Evolutionary conservation across 2,113 vertebrate species (phyloP).

Genomic region (Ammodytes marinus): DNA sequence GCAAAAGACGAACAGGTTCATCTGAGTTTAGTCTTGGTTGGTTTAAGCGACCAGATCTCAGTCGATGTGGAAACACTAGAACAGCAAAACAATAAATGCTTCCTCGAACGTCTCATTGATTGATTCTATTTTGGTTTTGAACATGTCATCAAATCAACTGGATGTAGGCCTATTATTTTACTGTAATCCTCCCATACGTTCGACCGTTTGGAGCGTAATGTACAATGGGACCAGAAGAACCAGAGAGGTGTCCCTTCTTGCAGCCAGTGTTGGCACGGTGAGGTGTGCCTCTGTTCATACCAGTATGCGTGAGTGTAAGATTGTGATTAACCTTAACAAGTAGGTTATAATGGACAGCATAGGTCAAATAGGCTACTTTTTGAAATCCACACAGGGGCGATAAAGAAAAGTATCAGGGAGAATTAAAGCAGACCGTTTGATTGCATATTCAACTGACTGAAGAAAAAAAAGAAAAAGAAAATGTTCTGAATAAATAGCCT

Average conservation of each 20-base stretch:
- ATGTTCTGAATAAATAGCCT: neutral
- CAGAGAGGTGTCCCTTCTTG: neutral
- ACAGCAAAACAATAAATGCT: neutral
- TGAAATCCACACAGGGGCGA: neutral
- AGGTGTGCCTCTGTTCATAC: neutral
- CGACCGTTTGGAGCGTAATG: neutral
- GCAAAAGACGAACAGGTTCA: neutral
- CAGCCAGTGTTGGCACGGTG: neutral
- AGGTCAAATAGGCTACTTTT: conserved; percentile 18
- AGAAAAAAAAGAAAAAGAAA: neutral
- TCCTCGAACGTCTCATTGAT: neutral
- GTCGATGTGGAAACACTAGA: neutral
- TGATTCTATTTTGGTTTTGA: neutral
- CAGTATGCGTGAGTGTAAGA: neutral
- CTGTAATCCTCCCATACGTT: neutral
- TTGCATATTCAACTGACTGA: neutral
- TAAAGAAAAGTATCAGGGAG: no score
- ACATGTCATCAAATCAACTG: neutral
- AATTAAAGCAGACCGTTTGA: neutral
- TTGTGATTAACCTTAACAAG: neutral
- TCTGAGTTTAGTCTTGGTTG: neutral
- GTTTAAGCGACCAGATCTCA: neutral
- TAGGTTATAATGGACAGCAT: conserved; percentile 16
- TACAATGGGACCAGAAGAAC: neutral
- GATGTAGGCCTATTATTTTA: neutral